A percentile compares a stretch with the other conserved stretches of the same genome.
phyloP scores from a whole-genome alignment of 2,888 invertebrate genomes.

The Catocala nupta region DNA sequence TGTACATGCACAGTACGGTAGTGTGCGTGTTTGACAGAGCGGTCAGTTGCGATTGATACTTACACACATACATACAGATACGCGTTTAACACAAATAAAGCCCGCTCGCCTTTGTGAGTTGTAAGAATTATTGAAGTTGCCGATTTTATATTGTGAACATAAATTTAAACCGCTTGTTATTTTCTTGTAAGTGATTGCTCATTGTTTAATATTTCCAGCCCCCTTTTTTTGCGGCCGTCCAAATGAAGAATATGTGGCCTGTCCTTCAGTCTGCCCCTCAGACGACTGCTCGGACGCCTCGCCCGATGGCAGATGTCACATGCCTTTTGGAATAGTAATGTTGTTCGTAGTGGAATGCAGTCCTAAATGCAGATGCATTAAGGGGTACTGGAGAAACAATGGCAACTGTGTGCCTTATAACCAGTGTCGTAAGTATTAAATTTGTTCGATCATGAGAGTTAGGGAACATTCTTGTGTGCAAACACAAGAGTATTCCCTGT shows the following conservation, averaged over 20 bases:
- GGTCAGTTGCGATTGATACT: no score
- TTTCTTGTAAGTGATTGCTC: no score
- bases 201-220: slow-evolving; percentile 42
- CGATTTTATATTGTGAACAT: no score
- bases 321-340: slow-evolving; percentile 17
- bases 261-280: slow-evolving; percentile 59
- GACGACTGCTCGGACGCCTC: slow-evolving; percentile 61
- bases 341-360: slow-evolving; percentile 36
- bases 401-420: slow-evolving; percentile 62
- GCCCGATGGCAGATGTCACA: slow-evolving; percentile 49
- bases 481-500: no score
- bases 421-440: slow-evolving; percentile 56
- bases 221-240: slow-evolving; percentile 56
- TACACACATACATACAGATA: no score
- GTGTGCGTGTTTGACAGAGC: no score
- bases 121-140: no score
- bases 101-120: no score
- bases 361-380: slow-evolving; percentile 61
- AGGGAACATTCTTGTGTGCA: no score
- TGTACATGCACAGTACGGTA: no score
- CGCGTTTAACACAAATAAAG: no score
- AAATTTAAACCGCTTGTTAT: no score
- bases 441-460: background rate
- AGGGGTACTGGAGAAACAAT: slow-evolving; percentile 58
- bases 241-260: slow-evolving; percentile 56